Conservation (phyloP, 1,140 invertebrate species). For the Drosophila sp. region DNA sequence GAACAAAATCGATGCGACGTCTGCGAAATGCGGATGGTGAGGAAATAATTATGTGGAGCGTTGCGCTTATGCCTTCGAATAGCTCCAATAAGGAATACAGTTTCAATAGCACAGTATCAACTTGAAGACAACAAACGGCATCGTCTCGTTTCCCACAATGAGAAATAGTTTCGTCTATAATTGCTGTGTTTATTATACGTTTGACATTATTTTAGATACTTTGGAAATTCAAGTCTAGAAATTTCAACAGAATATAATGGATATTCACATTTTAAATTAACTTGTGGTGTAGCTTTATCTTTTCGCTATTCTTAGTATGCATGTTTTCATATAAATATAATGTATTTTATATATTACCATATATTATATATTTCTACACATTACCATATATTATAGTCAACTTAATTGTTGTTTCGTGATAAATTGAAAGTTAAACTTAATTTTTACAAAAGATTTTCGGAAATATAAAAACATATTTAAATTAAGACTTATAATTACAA, state of each 20-base stretch:
- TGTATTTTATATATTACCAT: too few species aligned
- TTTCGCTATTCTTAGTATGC: too few species aligned
- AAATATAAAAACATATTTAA: neutral
- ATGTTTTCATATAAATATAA: too few species aligned
- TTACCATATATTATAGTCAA: too few species aligned
- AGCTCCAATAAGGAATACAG: neutral
- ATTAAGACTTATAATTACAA: neutral
- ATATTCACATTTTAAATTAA: neutral
- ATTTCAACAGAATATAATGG: too few species aligned
- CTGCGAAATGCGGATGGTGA: constrained; percentile 28
- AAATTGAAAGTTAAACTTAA: neutral
- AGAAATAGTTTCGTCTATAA: neutral
- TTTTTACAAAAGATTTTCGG: neutral
- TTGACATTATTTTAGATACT: neutral
- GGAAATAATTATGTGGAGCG: constrained; percentile 40
- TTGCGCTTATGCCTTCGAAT: constrained; percentile 22
- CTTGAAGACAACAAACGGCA: neutral
- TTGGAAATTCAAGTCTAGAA: neutral
- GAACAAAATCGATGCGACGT: constrained; percentile 75
- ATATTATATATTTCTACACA: too few species aligned
- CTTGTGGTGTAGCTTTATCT: neutral
- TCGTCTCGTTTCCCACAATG: neutral
- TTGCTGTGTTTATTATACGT: neutral
- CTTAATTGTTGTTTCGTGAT: too few species aligned
- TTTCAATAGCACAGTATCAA: neutral